Base-by-base conservation (phyloP, 1,140 invertebrate genomes). In the Drosophila trapezifrons region DNA sequence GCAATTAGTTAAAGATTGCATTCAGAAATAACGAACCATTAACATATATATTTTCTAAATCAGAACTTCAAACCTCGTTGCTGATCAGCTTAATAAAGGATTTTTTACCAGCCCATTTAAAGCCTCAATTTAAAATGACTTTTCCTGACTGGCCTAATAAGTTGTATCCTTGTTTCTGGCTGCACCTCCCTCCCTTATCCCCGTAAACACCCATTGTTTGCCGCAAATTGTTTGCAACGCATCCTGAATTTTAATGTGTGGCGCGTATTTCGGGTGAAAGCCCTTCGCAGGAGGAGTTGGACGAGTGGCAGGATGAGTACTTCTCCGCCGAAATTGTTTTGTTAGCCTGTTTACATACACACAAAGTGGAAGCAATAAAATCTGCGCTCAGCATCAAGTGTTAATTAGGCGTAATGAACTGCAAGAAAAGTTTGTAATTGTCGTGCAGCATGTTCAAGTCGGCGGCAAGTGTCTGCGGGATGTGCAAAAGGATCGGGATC, bases 331-430 rank as follows among this genome's bases (percentile, higher is more conserved):
- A 62, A 84, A 89, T 84, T 78, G 76, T 87, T 85, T 78, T 80
- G 80, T 69, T 75, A 79, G 67, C 40, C 62, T 71, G 51, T 70
- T 66, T 52, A 82, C 62, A 69, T 65, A 52, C 63, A 69, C 80
- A 84, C 76, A 73, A 80, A 82, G 76, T 79, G 86, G 71, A 63
- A 79, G 79, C 84, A 87, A 89, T 87, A 87, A 87, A 84, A 89
- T 79, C 80, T 80, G 45, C 40, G 72, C 60, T 86, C 54, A 42
- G 76, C 64, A 80, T 77, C 82, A 84, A 89, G 84, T 89, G 84
- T 84, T 89, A 89, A 89, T 89, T 90, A 78, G 74, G 84, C 84
- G 85, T 84, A 89, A 76, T 65, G 73, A 81, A 74, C 67, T 62
- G 47, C 35, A 38, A 62, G 75, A 75, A 69, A 80, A 84, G 78